Conservation (phyloP, 2,113 vertebrate species). For the Sardina pilchardus region DNA sequence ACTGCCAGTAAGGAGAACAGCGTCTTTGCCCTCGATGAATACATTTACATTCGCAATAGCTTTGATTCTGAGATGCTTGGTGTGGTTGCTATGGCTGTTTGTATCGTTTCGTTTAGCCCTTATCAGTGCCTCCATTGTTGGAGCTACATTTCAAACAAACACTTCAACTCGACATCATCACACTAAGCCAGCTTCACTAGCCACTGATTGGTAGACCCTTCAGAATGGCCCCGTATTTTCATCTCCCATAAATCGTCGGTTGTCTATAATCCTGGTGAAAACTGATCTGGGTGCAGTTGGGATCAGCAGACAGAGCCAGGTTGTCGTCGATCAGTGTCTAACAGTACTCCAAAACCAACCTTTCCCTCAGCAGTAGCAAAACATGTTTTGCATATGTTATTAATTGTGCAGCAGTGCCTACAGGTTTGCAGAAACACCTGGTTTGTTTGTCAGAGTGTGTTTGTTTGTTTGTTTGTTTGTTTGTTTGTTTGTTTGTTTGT, state of each 20-base stretch:
- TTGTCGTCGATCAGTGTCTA: too few species aligned
- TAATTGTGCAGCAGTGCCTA: background rate
- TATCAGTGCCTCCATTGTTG: background rate
- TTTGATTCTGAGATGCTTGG: background rate
- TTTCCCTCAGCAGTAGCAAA: too few species aligned
- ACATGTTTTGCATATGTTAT: too few species aligned
- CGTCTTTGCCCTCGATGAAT: background rate
- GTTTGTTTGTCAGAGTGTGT: background rate
- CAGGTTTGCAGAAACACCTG: background rate
- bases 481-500: background rate
- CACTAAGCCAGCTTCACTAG: too few species aligned
- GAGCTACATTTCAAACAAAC: background rate
- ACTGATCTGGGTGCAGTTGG: too few species aligned
- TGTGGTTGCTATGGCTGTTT: background rate
- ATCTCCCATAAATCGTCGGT: too few species aligned
- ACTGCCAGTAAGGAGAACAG: background rate
- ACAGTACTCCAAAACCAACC: too few species aligned
- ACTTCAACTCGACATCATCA: background rate
- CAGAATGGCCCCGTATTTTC: too few species aligned
- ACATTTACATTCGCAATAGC: background rate
- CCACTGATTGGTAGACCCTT: too few species aligned
- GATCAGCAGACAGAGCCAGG: too few species aligned
- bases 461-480: background rate
- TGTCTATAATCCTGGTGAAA: too few species aligned
- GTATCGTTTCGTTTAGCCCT: background rate